These are phyloP conservation scores for Setipinna tenuifilis DNA, from an alignment of 2,797 vertebrate species.

Conservation along the genomic window DNA sequence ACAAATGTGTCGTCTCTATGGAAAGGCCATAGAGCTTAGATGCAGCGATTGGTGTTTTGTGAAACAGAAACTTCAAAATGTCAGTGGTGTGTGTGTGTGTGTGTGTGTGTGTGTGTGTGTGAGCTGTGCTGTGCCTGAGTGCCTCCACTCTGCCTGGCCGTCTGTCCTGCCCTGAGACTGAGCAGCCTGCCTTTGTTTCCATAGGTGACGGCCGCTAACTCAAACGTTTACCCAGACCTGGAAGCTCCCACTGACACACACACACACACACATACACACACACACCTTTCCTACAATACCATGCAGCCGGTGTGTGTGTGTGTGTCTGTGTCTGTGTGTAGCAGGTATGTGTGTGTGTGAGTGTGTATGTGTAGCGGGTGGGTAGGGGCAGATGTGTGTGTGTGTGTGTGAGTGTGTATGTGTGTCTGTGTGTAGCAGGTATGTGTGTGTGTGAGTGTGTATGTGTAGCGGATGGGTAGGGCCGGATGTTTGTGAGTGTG, in stretches of 20 bases:
- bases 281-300: not conserved
- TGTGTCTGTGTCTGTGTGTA: not conserved
- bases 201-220: not conserved
- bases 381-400: too few relatives aligned
- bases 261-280: not conserved
- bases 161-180: not conserved
- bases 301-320: not conserved
- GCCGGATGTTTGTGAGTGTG: not conserved
- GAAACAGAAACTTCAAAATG: not conserved
- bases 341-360: too few relatives aligned
- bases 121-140: not conserved
- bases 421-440: too few relatives aligned
- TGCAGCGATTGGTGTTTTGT: not conserved
- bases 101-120: not conserved
- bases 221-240: not conserved
- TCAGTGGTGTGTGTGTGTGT: not conserved
- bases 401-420: too few relatives aligned
- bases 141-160: not conserved
- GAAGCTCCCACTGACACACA: not conserved
- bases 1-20: not conserved
- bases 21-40: not conserved
- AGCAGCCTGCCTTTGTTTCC: not conserved
- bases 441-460: too few relatives aligned
- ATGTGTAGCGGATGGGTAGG: too few relatives aligned
- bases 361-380: too few relatives aligned